Evolutionary conservation across 2,113 vertebrate species (phyloP).

Genomic region (Chionodraco myersi): DNA sequence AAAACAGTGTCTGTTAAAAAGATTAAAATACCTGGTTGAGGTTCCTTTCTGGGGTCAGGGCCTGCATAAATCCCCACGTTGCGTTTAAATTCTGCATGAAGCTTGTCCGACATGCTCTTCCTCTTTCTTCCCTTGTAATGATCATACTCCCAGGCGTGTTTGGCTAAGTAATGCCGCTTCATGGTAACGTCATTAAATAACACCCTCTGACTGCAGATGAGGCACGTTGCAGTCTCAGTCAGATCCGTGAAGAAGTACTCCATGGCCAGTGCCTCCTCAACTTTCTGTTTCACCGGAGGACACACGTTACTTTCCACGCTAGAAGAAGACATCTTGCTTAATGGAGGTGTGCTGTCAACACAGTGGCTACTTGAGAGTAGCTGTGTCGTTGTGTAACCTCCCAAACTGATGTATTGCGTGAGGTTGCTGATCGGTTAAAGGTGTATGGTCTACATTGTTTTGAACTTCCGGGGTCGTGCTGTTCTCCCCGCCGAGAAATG

Average conservation of each 20-base stretch:
- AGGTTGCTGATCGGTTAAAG: not conserved
- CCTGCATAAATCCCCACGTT: not conserved
- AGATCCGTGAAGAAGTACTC: not conserved
- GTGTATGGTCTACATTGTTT: not conserved
- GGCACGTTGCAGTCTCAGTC: not conserved
- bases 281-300: not conserved
- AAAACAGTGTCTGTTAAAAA: not conserved
- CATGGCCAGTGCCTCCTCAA: not conserved
- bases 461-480: not conserved
- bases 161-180: not conserved
- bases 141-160: not conserved
- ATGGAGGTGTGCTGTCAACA: not conserved
- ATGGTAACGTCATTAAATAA: not conserved
- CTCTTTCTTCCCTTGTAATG: not conserved
- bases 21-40: not conserved
- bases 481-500: not conserved
- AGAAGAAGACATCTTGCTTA: not conserved
- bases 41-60: fast-evolving
- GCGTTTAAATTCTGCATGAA: not conserved
- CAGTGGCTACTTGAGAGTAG: not conserved
- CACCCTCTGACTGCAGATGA: constrained; percentile 2
- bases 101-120: not conserved
- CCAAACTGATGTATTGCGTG: too few species aligned
- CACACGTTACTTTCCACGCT: too few species aligned
- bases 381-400: not conserved